phyloP scores from a whole-genome alignment of 92 coral and sea anemone genomes.

The Galaxea fascicularis region DNA sequence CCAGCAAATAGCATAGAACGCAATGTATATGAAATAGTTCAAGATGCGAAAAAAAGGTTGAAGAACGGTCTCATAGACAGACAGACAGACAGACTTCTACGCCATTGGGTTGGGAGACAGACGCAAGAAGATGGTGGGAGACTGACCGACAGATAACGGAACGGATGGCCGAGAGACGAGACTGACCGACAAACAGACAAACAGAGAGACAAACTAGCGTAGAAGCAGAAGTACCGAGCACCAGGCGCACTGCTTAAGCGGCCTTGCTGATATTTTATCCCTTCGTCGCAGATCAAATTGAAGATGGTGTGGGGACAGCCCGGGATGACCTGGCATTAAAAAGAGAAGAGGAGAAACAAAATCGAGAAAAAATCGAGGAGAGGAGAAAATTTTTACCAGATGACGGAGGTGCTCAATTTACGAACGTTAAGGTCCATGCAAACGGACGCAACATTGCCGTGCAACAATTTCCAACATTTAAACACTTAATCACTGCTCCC shows the following conservation, averaged over 20 bases:
- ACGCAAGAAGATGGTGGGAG: neutral
- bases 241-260: too few relatives aligned
- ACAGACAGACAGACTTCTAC: neutral
- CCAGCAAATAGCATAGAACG: too few relatives aligned
- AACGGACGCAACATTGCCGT: neutral
- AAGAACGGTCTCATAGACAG: too few relatives aligned
- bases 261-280: neutral
- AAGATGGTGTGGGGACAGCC: conserved; percentile 35
- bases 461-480: too few relatives aligned
- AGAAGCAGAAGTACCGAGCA: too few relatives aligned
- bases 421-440: too few relatives aligned
- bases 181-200: neutral
- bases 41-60: too few relatives aligned
- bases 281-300: conserved; percentile 24
- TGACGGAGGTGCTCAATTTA: conserved; percentile 27
- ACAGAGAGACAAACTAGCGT: neutral
- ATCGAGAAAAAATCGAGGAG: neutral
- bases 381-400: conserved; percentile 11
- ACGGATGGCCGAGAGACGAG: neutral
- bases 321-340: conserved; percentile 30
- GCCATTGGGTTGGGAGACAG: neutral
- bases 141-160: neutral
- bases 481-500: too few relatives aligned
- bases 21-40: too few relatives aligned
- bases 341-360: conserved; percentile 41